A percentile compares a stretch with the other conserved stretches of the same genome.
These are phyloP conservation scores for Montipora efflorescens DNA, from an alignment of 64 coral and sea anemone genomes.

Conservation along the genomic window DNA sequence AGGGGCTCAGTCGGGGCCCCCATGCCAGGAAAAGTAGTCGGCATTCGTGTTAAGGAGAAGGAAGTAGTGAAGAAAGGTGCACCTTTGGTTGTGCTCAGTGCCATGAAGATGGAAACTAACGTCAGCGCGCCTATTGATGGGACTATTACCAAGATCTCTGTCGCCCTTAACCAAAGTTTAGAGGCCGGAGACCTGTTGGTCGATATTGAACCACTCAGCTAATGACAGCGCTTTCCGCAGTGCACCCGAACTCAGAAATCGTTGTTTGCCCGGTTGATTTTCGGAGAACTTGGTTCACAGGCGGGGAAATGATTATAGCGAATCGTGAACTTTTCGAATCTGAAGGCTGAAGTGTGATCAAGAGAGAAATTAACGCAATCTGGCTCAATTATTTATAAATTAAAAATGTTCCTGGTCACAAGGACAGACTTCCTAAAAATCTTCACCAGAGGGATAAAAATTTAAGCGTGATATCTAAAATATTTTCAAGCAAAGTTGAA, in stretches of 20 bases:
- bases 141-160: constrained; percentile 72
- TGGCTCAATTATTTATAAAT: too few relatives aligned
- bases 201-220: constrained; percentile 75
- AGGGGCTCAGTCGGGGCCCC: constrained; percentile 97
- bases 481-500: too few relatives aligned
- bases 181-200: constrained; percentile 91
- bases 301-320: background rate
- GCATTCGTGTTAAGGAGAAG: constrained; percentile 90
- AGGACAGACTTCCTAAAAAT: too few relatives aligned
- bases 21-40: constrained; percentile 96
- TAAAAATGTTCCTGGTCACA: too few relatives aligned
- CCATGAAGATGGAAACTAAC: constrained; percentile 99
- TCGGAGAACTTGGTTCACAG: background rate
- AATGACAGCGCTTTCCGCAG: background rate
- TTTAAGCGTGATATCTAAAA: too few relatives aligned
- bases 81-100: constrained; percentile 93
- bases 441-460: too few relatives aligned
- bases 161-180: constrained; percentile 67
- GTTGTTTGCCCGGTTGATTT: background rate
- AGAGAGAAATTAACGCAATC: too few relatives aligned
- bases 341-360: too few relatives aligned
- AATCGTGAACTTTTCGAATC: background rate
- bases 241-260: background rate
- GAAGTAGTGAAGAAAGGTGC: constrained; percentile 90
- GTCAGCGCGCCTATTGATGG: constrained; percentile 85